Conservation (phyloP, 2,797 vertebrate genomes). For the Prionace glauca region DNA sequence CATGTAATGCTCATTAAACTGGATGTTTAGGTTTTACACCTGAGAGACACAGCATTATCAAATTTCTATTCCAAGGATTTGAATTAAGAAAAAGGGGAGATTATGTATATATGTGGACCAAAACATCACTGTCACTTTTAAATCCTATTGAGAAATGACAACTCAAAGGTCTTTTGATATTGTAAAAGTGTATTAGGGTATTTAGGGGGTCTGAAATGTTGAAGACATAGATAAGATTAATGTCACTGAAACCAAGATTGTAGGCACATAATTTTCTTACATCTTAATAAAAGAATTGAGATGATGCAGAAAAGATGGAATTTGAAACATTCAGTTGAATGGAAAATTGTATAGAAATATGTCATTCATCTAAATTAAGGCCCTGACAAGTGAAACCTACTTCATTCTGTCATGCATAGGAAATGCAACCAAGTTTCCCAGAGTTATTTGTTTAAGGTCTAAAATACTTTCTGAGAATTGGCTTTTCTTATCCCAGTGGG, state of each 20-base stretch:
- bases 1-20: not conserved
- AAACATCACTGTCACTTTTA: not conserved
- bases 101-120: not conserved
- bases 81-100: not conserved
- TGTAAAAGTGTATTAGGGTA: not conserved
- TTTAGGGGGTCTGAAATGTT: not conserved
- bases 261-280: constrained; percentile 47
- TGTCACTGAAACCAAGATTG: constrained; percentile 5
- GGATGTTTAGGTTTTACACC: not conserved
- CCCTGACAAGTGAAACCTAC: constrained; percentile 58
- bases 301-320: constrained; percentile 56
- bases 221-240: not conserved
- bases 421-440: constrained; percentile 62
- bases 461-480: constrained; percentile 35
- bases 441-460: constrained; percentile 42
- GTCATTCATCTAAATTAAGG: constrained; percentile 72
- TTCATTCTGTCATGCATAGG: constrained; percentile 53
- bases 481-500: not conserved
- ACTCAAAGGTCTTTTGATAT: not conserved
- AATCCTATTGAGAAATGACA: not conserved
- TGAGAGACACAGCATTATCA: not conserved
- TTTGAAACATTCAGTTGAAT: constrained; percentile 61
- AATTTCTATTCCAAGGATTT: not conserved
- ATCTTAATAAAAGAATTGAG: constrained; percentile 53
- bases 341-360: constrained; percentile 59